These are phyloP conservation scores for Holacanthus passer DNA, from an alignment of 2,113 vertebrate genomes.

Conservation along the genomic window DNA sequence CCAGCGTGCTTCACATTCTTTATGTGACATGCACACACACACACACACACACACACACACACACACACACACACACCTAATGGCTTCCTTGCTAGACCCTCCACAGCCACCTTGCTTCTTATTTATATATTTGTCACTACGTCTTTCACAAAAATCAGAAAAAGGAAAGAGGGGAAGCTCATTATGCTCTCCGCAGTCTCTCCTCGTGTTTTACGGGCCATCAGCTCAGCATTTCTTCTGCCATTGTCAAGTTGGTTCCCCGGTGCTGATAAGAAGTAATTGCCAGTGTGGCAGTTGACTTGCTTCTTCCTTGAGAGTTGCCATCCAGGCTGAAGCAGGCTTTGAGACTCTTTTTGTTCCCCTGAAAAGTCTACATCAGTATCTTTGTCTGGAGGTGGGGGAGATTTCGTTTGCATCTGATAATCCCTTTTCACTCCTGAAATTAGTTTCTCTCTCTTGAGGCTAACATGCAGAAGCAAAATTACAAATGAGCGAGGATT, in stretches of 20 bases:
- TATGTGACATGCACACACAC: slow-evolving; percentile 12
- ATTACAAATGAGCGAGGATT: slow-evolving; percentile 75
- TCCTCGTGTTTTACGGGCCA: slow-evolving; percentile 53
- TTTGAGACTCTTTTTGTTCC: slow-evolving; percentile 69
- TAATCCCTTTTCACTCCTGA: slow-evolving; percentile 75
- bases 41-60: slow-evolving; percentile 6
- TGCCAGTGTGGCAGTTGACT: slow-evolving; percentile 68
- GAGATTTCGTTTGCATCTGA: slow-evolving; percentile 74
- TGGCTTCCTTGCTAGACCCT: slow-evolving; percentile 14
- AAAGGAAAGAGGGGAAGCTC: slow-evolving; percentile 40
- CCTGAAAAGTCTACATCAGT: slow-evolving; percentile 73
- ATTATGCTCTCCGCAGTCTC: slow-evolving; percentile 62
- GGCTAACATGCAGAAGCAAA: slow-evolving; percentile 62
- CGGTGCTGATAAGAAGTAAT: slow-evolving; percentile 78
- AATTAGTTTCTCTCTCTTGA: slow-evolving; percentile 77
- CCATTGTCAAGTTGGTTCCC: slow-evolving; percentile 69
- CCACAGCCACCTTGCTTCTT: neutral
- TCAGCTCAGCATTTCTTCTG: slow-evolving; percentile 65
- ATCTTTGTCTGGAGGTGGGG: slow-evolving; percentile 77
- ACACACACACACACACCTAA: slow-evolving; percentile 6
- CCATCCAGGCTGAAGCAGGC: slow-evolving; percentile 63
- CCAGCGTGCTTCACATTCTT: neutral
- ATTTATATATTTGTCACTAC: slow-evolving; percentile 57
- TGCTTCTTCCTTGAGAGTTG: slow-evolving; percentile 72
- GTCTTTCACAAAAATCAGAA: slow-evolving; percentile 43